Evolutionary conservation across 2,113 vertebrate species (phyloP).

Genomic region (Eurypyga helias): DNA sequence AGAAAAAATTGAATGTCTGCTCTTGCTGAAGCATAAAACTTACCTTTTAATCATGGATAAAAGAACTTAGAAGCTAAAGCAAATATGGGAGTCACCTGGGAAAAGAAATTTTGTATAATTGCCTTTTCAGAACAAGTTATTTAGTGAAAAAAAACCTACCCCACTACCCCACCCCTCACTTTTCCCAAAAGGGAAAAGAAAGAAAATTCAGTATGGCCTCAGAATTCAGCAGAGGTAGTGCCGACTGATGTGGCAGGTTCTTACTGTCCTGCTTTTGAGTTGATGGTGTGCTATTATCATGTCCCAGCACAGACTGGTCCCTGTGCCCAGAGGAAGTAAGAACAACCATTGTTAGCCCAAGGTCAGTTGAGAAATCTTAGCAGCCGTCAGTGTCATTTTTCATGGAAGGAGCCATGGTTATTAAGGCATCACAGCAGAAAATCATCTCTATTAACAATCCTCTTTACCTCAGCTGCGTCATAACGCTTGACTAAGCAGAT

Average conservation of each 20-base stretch:
- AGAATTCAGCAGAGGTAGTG: background rate
- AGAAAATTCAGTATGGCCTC: background rate
- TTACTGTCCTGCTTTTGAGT: background rate
- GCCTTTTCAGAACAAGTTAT: background rate
- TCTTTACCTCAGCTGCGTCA: background rate
- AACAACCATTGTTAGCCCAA: background rate
- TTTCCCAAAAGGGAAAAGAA: background rate
- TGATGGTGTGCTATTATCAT: background rate
- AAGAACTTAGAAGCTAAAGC: background rate
- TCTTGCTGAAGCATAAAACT: background rate
- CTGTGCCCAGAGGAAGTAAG: constrained; percentile 6
- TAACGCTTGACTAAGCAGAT: background rate
- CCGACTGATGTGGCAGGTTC: background rate
- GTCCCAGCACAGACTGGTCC: background rate
- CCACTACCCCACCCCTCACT: background rate
- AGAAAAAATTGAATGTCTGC: background rate
- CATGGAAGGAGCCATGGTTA: background rate
- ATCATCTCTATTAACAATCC: background rate
- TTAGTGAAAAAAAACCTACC: constrained; percentile 15
- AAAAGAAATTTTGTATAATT: background rate
- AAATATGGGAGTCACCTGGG: background rate
- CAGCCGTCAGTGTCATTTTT: background rate
- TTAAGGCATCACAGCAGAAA: background rate
- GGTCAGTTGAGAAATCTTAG: background rate
- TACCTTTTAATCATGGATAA: background rate